phyloP scores from a whole-genome alignment of 2,888 invertebrate species.

The Serripes groenlandicus region DNA sequence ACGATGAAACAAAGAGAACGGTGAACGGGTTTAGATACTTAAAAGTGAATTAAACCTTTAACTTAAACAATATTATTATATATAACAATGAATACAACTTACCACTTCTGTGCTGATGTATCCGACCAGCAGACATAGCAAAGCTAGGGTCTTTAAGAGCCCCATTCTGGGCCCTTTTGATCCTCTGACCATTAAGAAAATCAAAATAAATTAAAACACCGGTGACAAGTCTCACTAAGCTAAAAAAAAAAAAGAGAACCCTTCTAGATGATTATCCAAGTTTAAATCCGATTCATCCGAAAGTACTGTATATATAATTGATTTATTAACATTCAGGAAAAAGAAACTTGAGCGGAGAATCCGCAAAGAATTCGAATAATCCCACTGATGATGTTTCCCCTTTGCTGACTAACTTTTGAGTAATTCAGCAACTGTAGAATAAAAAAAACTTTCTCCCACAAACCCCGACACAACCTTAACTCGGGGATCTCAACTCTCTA shows the following conservation, averaged over 20 bases:
- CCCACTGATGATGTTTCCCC: neutral
- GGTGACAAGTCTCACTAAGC: neutral
- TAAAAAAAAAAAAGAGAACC: neutral
- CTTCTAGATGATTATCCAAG: neutral
- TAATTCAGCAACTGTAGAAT: constrained; percentile 11
- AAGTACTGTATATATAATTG: neutral
- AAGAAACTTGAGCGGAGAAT: constrained; percentile 22
- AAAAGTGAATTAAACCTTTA: no score
- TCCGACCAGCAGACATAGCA: constrained; percentile 31
- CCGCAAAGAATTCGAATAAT: constrained; percentile 20
- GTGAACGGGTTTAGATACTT: no score
- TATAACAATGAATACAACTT: constrained; percentile 19
- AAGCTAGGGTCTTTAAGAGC: constrained; percentile 30
- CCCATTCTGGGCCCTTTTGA: constrained; percentile 39
- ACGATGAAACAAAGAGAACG: no score
- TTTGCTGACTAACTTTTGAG: constrained; percentile 13
- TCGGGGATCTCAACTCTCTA: constrained; percentile 28
- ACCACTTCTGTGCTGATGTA: constrained; percentile 44
- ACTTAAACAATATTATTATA: no score
- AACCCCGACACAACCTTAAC: neutral
- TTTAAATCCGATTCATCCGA: constrained; percentile 21
- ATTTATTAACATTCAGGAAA: constrained; percentile 9
- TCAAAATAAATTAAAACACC: neutral
- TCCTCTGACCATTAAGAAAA: neutral
- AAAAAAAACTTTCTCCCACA: constrained; percentile 2